These are phyloP conservation scores for Caloenas nicobarica DNA, from an alignment of 2,113 vertebrate genomes.

Conservation along the genomic window DNA sequence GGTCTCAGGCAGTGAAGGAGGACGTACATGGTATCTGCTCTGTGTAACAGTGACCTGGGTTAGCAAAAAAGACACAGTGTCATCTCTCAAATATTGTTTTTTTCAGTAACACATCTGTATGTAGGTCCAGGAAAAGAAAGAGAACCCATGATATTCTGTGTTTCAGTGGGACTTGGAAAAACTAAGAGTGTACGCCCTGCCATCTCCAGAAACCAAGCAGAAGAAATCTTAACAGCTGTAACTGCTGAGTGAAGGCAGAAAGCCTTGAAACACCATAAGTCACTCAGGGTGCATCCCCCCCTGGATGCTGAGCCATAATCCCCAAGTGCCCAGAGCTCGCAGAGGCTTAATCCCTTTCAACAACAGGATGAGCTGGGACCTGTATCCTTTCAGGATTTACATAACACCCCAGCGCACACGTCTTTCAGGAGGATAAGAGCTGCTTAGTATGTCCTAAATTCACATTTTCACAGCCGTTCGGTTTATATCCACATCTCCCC, in stretches of 20 bases:
- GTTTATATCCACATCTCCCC: background rate
- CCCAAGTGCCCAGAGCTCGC: background rate
- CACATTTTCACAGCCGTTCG: background rate
- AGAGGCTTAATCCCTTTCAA: conserved; percentile 54
- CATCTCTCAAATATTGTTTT: background rate
- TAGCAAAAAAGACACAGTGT: background rate
- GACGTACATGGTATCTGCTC: background rate
- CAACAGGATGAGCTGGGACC: conserved; percentile 41
- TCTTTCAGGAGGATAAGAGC: background rate
- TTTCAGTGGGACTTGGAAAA: background rate
- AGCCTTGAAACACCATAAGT: conserved; percentile 27
- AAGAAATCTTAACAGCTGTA: conserved; percentile 6
- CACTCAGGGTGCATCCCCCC: background rate
- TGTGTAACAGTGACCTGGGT: background rate
- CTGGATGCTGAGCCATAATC: conserved; percentile 35
- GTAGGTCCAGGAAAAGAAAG: background rate
- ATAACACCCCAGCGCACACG: background rate
- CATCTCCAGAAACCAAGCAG: background rate
- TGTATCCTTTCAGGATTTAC: conserved; percentile 38
- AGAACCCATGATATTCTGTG: background rate
- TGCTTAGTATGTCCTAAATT: background rate
- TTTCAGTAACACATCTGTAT: background rate
- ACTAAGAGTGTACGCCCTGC: background rate
- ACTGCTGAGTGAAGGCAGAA: conserved; percentile 40
- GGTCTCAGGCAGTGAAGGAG: background rate